These are phyloP conservation scores for Caenorhabditis inopinata DNA, from an alignment of 1,140 invertebrate species.

Conservation along the genomic window DNA sequence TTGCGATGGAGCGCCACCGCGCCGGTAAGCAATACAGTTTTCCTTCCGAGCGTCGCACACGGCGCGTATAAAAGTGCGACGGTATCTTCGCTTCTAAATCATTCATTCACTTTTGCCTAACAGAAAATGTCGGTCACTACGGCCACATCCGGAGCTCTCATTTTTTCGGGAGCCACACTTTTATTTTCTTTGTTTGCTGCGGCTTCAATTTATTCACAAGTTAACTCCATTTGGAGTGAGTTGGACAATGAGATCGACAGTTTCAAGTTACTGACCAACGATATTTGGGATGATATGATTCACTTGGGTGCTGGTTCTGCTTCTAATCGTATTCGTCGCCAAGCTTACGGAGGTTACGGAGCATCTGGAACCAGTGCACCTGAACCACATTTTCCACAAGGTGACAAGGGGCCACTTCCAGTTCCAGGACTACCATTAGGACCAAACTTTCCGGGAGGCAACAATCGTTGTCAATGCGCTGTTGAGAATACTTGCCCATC, in stretches of 20 bases:
- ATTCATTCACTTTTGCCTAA: slow-evolving; percentile 11
- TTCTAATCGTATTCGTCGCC: slow-evolving; percentile 48
- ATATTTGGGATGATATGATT: slow-evolving; percentile 54
- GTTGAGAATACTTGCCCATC: slow-evolving; percentile 53
- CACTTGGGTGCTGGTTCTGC: slow-evolving; percentile 47
- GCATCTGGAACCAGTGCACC: slow-evolving; percentile 42
- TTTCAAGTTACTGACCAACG: slow-evolving; percentile 50
- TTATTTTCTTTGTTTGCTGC: slow-evolving; percentile 44
- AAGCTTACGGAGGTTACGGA: slow-evolving; percentile 53
- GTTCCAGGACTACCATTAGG: slow-evolving; percentile 26
- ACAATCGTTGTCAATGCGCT: slow-evolving; percentile 53
- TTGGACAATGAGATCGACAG: slow-evolving; percentile 48
- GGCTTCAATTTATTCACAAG: slow-evolving; percentile 48
- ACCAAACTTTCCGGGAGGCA: slow-evolving; percentile 24
- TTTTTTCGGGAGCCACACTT: slow-evolving; percentile 47
- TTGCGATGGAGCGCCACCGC: slow-evolving; percentile 30
- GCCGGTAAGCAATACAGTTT: slow-evolving; percentile 30
- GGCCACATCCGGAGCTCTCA: slow-evolving; percentile 44
- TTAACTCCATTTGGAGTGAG: slow-evolving; percentile 48
- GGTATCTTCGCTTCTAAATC: neutral
- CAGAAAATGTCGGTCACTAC: slow-evolving; percentile 41
- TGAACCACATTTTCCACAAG: slow-evolving; percentile 3
- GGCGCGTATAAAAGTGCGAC: slow-evolving; percentile 22
- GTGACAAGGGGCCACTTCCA: slow-evolving; percentile 39
- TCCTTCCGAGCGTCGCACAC: slow-evolving; percentile 18